Conservation (phyloP, 2,113 vertebrate genomes). For the Dicerorhinus sumatrensis region DNA sequence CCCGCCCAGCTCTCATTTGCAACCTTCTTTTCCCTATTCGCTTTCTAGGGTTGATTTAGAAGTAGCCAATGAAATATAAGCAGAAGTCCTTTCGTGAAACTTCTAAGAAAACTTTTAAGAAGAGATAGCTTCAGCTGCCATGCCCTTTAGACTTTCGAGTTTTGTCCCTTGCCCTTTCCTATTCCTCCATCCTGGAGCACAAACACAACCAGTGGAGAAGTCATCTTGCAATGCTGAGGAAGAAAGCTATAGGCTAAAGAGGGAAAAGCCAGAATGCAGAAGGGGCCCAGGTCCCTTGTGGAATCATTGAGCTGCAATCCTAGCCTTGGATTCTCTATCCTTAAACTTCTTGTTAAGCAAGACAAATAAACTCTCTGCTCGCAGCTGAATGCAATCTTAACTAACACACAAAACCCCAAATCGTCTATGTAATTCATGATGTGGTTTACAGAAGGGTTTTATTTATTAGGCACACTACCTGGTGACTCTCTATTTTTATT, state of each 20-base stretch:
- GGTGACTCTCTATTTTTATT: constrained; percentile 13
- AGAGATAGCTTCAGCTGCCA: neutral
- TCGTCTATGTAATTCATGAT: neutral
- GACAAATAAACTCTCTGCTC: neutral
- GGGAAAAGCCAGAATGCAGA: neutral
- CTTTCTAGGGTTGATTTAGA: neutral
- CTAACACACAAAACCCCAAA: neutral
- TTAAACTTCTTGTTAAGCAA: neutral
- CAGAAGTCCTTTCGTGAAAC: neutral
- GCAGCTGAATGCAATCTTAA: neutral
- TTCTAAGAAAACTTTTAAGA: neutral
- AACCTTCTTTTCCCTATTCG: neutral
- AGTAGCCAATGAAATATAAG: neutral
- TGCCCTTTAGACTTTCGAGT: neutral
- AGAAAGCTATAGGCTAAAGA: neutral
- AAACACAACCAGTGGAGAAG: neutral
- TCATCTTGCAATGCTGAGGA: neutral
- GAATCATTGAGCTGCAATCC: neutral
- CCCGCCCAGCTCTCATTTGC: neutral
- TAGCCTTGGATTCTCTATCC: neutral
- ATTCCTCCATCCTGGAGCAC: neutral
- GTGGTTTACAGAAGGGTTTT: neutral
- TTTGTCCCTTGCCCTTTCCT: neutral
- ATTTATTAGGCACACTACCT: neutral
- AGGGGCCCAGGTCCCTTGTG: neutral